Evolutionary conservation across 1,140 invertebrate genomes (phyloP), one percentile per base, ranked within the genome.

Genomic region (Drosophila lini): DNA sequence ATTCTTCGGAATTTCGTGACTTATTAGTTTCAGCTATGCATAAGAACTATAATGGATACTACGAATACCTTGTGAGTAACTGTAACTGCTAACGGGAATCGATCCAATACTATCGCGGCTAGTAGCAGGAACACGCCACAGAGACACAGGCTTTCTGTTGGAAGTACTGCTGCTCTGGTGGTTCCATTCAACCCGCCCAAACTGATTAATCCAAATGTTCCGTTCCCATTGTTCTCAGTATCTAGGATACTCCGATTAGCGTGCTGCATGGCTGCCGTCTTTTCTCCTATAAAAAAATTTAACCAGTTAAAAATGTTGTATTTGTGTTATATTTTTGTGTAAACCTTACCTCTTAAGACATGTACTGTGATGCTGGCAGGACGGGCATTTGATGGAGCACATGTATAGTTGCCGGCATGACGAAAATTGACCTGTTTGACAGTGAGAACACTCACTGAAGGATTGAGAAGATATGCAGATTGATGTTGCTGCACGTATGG

Each of bases 281-380:
- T 94, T 84, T 95, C 94, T 91, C 94, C 94, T 95, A 47, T 15
- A 6, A 3, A 60, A 60, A 9, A n/a, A 13, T 7, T 16, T n/a
- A 22, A 56, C 6, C 31, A 5, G 28, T 8, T 15, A 2, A 19
- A 8, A 11, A 3, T 11, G 8, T 38, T 3, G 1, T 19, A 28
- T 6, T 28, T 28, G 1, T 31, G 3, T 7, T n/a, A 10, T 45
- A 0, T 40, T 25, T 38, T 25, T 25, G 5, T n/a, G 8, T 38
- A 5, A 31, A 11, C 44, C 56, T 82, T 59, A 93, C 92, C 93
- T 90, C 93, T 92, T 22, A 94, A 82, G 1, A 96, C 95, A 80
- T 96, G 95, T 4, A 96, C 95, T 75, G 94, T 95, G 67, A 96
- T 94, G 68, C 93, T 95, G 16, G 95, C 94, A 22, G 94, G 93